These are phyloP conservation scores for Hypsibius dujardini DNA, from an alignment of 1,140 invertebrate species.

Conservation along the genomic window DNA sequence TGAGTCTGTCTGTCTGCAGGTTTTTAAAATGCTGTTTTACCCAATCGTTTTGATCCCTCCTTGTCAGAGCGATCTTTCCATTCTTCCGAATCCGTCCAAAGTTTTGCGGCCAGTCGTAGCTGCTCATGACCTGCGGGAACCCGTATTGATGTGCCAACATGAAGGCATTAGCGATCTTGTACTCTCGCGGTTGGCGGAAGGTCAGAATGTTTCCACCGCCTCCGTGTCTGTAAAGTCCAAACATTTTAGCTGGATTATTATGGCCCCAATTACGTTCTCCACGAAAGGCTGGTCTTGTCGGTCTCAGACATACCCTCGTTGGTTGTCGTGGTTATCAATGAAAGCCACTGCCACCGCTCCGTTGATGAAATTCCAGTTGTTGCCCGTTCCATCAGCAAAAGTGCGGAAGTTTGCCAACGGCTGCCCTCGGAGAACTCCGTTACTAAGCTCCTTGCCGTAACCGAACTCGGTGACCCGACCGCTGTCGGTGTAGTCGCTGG, in stretches of 20 bases:
- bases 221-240: background rate
- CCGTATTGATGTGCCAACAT: constrained; percentile 60
- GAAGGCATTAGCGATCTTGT: constrained; percentile 55
- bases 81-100: background rate
- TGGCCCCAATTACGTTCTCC: background rate
- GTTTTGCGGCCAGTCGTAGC: constrained; percentile 36
- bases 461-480: constrained; percentile 35
- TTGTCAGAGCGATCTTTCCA: constrained; percentile 14
- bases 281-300: too few species aligned
- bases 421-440: constrained; percentile 28
- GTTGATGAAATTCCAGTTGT: constrained; percentile 29
- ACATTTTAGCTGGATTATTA: background rate
- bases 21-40: background rate
- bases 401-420: constrained; percentile 31
- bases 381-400: constrained; percentile 26
- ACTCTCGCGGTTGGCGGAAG: constrained; percentile 28
- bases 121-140: constrained; percentile 54
- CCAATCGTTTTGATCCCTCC: constrained; percentile 20
- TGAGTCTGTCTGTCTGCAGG: too few species aligned
- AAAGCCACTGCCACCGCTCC: constrained; percentile 27
- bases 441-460: constrained; percentile 32
- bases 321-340: constrained; percentile 35
- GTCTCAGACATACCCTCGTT: constrained; percentile 27
- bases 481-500: constrained; percentile 26
- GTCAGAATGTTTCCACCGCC: constrained; percentile 6